Conservation (phyloP, 2,888 invertebrate species). For the Agapetus fuscipes region DNA sequence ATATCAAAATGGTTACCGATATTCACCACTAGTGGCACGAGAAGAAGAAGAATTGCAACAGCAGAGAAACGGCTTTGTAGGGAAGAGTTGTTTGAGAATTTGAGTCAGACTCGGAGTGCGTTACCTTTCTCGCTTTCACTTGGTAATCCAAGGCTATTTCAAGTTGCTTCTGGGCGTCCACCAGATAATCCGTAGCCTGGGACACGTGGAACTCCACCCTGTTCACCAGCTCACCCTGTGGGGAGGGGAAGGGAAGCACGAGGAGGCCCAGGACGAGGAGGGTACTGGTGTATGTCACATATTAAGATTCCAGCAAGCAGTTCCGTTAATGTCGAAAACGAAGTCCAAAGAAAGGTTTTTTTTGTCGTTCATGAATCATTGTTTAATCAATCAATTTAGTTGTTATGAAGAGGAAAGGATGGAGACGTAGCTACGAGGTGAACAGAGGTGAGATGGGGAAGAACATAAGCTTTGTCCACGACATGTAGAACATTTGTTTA, state of each 20-base stretch:
- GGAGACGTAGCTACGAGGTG: too few relatives aligned
- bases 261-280: constrained; percentile 33
- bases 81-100: too few relatives aligned
- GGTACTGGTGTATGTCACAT: too few relatives aligned
- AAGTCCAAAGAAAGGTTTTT: constrained; percentile 2
- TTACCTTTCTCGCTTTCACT: constrained; percentile 84
- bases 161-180: constrained; percentile 69
- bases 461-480: background rate
- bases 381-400: too few relatives aligned
- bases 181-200: constrained; percentile 76
- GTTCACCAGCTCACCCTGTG: constrained; percentile 88
- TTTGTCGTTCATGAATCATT: too few relatives aligned
- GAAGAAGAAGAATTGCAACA: too few relatives aligned
- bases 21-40: too few relatives aligned
- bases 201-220: constrained; percentile 90
- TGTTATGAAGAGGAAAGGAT: constrained; percentile 1
- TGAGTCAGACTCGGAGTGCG: too few relatives aligned
- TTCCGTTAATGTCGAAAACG: constrained; percentile 1
- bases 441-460: background rate
- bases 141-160: constrained; percentile 72
- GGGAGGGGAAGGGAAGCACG: constrained; percentile 22
- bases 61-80: too few relatives aligned
- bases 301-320: too few relatives aligned
- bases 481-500: background rate
- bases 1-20: too few relatives aligned